Conservation (phyloP, 2,113 vertebrate species). For the western clawed frog (Xenopus tropicalis) region DNA sequence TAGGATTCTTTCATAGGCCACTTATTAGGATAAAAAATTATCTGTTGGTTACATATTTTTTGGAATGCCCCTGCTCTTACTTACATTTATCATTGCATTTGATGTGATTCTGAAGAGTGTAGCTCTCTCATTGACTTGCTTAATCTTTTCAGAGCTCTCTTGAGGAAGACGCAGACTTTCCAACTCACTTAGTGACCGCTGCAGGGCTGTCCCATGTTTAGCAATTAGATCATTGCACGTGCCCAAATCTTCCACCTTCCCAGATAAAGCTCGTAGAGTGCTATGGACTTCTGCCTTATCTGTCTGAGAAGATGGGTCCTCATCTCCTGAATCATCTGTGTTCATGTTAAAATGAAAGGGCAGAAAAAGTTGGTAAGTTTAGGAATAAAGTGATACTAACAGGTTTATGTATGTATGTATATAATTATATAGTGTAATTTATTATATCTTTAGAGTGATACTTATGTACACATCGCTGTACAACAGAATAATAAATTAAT, state of each 20-base stretch:
- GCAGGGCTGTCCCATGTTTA: conserved; percentile 92
- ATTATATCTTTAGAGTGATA: too few relatives aligned
- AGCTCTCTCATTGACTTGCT: conserved; percentile 90
- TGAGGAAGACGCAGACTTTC: conserved; percentile 76
- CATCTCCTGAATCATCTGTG: conserved; percentile 89
- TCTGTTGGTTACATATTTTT: too few relatives aligned
- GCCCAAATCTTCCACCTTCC: conserved; percentile 91
- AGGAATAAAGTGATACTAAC: too few relatives aligned
- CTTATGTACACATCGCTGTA: too few relatives aligned
- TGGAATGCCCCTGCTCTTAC: conserved; percentile 34
- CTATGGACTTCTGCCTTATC: conserved; percentile 88
- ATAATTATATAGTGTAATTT: too few relatives aligned
- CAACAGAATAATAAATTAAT: too few relatives aligned
- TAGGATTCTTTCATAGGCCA: too few relatives aligned
- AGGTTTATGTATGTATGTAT: too few relatives aligned
- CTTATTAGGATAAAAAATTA: too few relatives aligned
- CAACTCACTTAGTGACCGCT: conserved; percentile 92
- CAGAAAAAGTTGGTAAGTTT: neutral
- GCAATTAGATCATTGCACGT: conserved; percentile 96
- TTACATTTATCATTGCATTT: conserved; percentile 97
- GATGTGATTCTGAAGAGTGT: conserved; percentile 96
- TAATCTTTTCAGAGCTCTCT: conserved; percentile 86
- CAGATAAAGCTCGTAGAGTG: conserved; percentile 80
- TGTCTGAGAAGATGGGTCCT: conserved; percentile 72
- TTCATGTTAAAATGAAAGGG: neutral